These are phyloP conservation scores for Micronycteris hirsuta DNA, from an alignment of 2,113 vertebrate genomes.

Conservation along the genomic window DNA sequence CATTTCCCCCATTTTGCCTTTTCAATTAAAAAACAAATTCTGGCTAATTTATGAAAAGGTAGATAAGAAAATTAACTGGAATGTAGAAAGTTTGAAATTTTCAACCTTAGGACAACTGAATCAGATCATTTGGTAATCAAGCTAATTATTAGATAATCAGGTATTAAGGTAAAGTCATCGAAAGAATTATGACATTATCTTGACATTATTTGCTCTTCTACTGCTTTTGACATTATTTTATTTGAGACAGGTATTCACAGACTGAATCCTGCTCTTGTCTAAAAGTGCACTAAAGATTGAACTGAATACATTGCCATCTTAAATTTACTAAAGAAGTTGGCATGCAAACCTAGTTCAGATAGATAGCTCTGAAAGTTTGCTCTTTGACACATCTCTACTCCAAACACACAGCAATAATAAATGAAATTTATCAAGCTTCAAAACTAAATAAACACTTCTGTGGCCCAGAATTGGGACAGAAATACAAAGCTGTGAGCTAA, in stretches of 20 bases:
- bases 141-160: neutral
- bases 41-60: neutral
- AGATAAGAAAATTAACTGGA: constrained; percentile 31
- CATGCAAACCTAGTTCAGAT: neutral
- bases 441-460: constrained; percentile 52
- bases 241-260: neutral
- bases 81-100: constrained; percentile 19
- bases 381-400: constrained; percentile 4
- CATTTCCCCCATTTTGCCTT: constrained; percentile 29
- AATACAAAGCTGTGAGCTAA: constrained; percentile 26
- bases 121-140: constrained; percentile 15
- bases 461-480: constrained; percentile 1
- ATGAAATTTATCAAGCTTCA: constrained; percentile 36
- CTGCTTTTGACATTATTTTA: neutral
- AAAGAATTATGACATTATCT: neutral
- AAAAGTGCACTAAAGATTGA: neutral
- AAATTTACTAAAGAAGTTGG: neutral
- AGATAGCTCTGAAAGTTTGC: neutral
- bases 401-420: neutral
- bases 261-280: neutral
- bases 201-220: no score
- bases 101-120: neutral
- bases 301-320: neutral
- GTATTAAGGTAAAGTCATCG: neutral
- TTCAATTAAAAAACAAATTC: neutral